Percentiles rank a stretch among this genome's conserved stretches.
These are phyloP conservation scores for Acanthosepion esculentum DNA, from an alignment of 2,888 invertebrate species.

Conservation along the genomic window DNA sequence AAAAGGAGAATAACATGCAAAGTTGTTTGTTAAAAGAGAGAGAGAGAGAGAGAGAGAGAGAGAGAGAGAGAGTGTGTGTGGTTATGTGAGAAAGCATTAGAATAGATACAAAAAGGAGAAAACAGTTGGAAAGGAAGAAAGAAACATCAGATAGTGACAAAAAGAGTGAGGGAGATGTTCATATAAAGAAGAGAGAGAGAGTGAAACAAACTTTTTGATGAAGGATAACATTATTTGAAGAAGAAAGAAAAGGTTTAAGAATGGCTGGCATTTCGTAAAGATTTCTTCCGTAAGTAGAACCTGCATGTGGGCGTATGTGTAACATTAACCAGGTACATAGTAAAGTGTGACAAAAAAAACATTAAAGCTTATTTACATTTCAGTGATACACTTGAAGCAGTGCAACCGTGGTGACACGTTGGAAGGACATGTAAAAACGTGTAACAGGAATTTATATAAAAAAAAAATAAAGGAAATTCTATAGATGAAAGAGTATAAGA, in stretches of 20 bases:
- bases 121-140: background rate
- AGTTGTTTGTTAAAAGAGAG: background rate
- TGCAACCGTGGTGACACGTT: background rate
- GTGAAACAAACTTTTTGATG: background rate
- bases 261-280: too few relatives aligned
- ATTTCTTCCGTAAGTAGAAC: background rate
- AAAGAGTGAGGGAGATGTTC: background rate
- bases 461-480: background rate
- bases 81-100: background rate
- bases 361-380: background rate
- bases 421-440: background rate
- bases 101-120: background rate
- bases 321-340: background rate
- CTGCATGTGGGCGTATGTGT: background rate
- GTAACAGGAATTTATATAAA: background rate
- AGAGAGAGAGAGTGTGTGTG: background rate
- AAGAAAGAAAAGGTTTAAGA: background rate
- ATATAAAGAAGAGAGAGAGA: fast-evolving
- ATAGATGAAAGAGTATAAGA: background rate
- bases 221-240: background rate
- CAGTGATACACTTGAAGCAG: background rate
- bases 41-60: background rate
- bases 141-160: background rate
- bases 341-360: background rate
- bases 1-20: background rate